Conservation (phyloP, 2,888 invertebrate genomes). For the Endotricha flammealis region DNA sequence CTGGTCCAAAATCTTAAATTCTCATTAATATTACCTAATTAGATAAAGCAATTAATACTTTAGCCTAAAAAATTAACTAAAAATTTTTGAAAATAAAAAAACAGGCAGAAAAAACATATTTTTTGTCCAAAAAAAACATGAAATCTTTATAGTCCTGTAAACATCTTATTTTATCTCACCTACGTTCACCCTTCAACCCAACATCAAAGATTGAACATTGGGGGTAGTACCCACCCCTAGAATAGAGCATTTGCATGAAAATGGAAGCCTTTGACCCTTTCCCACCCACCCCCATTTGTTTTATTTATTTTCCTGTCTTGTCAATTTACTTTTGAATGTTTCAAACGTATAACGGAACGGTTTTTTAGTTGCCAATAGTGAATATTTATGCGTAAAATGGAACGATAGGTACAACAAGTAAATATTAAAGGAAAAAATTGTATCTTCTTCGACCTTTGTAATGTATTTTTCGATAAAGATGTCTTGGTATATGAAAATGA, state of each 20-base stretch:
- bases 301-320: slow-evolving; percentile 42
- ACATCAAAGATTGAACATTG: slow-evolving; percentile 16
- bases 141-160: slow-evolving; percentile 12
- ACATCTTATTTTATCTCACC: slow-evolving; percentile 23
- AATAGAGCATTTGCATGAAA: slow-evolving; percentile 42
- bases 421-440: too few relatives aligned
- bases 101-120: not conserved
- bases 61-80: too few relatives aligned
- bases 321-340: slow-evolving; percentile 37
- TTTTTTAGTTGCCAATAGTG: slow-evolving; percentile 9
- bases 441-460: too few relatives aligned
- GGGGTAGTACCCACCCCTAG: slow-evolving; percentile 16
- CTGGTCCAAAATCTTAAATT: too few relatives aligned
- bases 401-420: too few relatives aligned
- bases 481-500: too few relatives aligned
- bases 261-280: slow-evolving; percentile 35
- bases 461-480: too few relatives aligned
- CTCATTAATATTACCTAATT: too few relatives aligned
- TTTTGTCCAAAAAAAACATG: slow-evolving; percentile 8
- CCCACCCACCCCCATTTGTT: slow-evolving; percentile 31
- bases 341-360: slow-evolving; percentile 16
- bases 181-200: slow-evolving; percentile 9
- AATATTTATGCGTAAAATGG: slow-evolving; percentile 15
- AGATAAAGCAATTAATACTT: too few relatives aligned
- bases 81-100: not conserved